Evolutionary conservation across 2,888 invertebrate genomes (phyloP).

Genomic region (Tridacna crocea): DNA sequence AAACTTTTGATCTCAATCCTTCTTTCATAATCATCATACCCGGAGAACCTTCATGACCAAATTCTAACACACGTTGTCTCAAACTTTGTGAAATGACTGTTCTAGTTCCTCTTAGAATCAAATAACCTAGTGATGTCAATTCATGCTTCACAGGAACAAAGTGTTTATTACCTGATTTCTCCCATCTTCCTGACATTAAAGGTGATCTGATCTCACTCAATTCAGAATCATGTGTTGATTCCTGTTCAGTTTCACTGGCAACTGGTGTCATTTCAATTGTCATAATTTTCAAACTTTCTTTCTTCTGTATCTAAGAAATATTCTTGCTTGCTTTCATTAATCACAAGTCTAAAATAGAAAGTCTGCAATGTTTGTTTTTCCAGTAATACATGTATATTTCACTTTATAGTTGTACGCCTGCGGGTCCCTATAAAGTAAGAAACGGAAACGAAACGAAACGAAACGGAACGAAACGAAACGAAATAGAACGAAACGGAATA

Average conservation of each 20-base stretch:
- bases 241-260: conserved; percentile 54
- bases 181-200: conserved; percentile 26
- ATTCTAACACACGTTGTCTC: not conserved
- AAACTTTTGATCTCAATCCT: conserved; percentile 59
- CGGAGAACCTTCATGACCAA: conserved; percentile 25
- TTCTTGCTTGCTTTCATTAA: not conserved
- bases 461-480: no score
- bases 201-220: conserved; percentile 27
- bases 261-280: conserved; percentile 39
- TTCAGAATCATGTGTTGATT: conserved; percentile 41
- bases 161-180: conserved; percentile 8
- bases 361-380: conserved; percentile 55
- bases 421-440: no score
- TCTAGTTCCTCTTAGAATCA: conserved; percentile 30
- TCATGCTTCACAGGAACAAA: conserved; percentile 34
- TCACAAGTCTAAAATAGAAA: conserved; percentile 42
- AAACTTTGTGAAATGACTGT: not conserved
- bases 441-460: no score
- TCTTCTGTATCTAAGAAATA: conserved; percentile 4
- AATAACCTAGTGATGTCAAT: conserved; percentile 22
- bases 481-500: no score
- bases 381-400: conserved; percentile 52
- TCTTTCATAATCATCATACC: conserved; percentile 27
- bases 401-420: conserved; percentile 55
- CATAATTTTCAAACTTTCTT: conserved; percentile 44